Evolutionary conservation across 2,113 vertebrate species (phyloP).

Genomic region (Aphyosemion australe): DNA sequence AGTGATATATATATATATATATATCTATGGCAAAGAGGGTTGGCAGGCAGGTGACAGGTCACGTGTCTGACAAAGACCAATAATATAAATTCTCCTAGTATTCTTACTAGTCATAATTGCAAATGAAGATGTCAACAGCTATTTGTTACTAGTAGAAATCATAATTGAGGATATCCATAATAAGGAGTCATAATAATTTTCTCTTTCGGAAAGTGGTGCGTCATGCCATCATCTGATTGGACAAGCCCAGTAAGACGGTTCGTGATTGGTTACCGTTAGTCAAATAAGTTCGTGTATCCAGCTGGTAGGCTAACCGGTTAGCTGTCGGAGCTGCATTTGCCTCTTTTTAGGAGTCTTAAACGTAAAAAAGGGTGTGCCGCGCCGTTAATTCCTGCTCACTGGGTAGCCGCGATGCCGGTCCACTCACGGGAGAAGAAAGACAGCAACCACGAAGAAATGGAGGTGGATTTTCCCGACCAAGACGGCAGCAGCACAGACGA

Average conservation of each 20-base stretch:
- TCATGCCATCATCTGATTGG: conserved; percentile 40
- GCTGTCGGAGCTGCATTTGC: conserved; percentile 32
- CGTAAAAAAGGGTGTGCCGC: background rate
- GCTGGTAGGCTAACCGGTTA: conserved; percentile 69
- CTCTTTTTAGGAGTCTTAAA: conserved; percentile 14
- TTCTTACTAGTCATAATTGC: too few relatives aligned
- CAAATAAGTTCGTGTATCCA: conserved; percentile 61
- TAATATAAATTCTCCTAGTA: too few relatives aligned
- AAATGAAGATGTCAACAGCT: too few relatives aligned
- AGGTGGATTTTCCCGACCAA: conserved; percentile 94
- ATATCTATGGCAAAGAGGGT: too few relatives aligned
- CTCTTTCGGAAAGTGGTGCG: fast-evolving
- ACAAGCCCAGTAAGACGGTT: conserved; percentile 12
- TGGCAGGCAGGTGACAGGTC: too few relatives aligned
- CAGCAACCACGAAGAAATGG: conserved; percentile 95
- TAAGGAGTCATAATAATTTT: too few relatives aligned
- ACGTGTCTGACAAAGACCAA: too few relatives aligned
- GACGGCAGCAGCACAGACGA: conserved; percentile 95
- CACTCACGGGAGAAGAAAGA: conserved; percentile 96
- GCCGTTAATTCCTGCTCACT: background rate
- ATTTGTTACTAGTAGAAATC: too few relatives aligned
- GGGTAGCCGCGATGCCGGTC: conserved; percentile 83
- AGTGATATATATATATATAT: too few relatives aligned
- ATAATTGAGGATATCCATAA: too few relatives aligned
- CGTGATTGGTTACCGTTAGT: conserved; percentile 62